These are phyloP conservation scores for Ditula angustiorana DNA, from an alignment of 2,888 invertebrate species.

Conservation along the genomic window DNA sequence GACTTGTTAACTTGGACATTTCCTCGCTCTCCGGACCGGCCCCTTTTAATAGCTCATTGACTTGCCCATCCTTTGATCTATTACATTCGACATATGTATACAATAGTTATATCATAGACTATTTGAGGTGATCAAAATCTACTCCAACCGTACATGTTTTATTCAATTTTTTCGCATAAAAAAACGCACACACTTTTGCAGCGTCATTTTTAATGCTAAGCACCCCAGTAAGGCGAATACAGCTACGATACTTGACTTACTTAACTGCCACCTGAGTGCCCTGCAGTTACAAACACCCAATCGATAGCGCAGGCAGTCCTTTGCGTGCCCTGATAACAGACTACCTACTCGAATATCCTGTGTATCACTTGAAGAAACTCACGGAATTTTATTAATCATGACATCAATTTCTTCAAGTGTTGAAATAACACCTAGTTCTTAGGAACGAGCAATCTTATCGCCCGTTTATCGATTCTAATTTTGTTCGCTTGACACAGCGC, in stretches of 20 bases:
- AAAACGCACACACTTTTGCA: no score
- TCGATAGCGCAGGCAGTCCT: slow-evolving; percentile 36
- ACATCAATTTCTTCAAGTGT: slow-evolving; percentile 14
- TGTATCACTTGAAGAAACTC: not conserved
- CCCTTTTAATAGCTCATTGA: slow-evolving; percentile 26
- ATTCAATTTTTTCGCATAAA: no score
- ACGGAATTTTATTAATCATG: slow-evolving; percentile 13
- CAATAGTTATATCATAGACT: no score
- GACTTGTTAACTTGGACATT: slow-evolving; percentile 48
- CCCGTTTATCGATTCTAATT: slow-evolving; percentile 12
- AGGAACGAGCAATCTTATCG: slow-evolving; percentile 18
- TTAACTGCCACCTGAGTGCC: slow-evolving; percentile 6
- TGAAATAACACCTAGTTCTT: slow-evolving; percentile 5
- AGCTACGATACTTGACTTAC: slow-evolving; percentile 4
- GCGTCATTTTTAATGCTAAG: no score
- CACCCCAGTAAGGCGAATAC: not conserved
- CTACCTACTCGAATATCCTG: not conserved
- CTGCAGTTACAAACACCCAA: slow-evolving; percentile 30
- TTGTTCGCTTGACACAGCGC: slow-evolving; percentile 26
- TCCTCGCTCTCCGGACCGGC: slow-evolving; percentile 17
- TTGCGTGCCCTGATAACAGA: slow-evolving; percentile 30
- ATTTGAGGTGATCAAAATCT: no score
- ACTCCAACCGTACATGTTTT: no score
- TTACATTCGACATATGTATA: not conserved
- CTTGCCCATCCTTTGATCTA: not conserved